A percentile compares a stretch with the other conserved stretches of the same genome.
Conservation (phyloP, 1,140 invertebrate species). For the Chelonus insularis region DNA sequence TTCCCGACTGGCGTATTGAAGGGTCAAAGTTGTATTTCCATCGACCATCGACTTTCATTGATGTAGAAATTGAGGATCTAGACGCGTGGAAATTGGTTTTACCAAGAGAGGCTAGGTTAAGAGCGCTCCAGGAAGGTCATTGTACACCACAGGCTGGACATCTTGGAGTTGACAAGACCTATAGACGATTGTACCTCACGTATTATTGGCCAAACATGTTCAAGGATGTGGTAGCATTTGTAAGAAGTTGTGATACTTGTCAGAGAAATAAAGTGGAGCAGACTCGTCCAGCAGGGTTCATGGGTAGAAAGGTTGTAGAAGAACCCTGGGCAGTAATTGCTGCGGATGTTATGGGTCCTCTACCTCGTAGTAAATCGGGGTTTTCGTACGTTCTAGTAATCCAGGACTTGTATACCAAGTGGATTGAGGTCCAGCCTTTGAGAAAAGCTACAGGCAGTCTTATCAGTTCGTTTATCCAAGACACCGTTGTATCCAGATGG, state of each 20-base stretch:
- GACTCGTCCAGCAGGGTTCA: background rate
- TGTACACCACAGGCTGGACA: background rate
- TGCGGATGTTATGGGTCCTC: constrained; percentile 52
- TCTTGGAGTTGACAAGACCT: background rate
- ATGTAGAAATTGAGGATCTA: background rate
- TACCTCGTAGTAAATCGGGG: constrained; percentile 42
- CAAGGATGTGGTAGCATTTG: background rate
- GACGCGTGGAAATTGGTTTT: background rate
- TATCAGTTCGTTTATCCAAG: constrained; percentile 35
- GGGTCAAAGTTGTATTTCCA: background rate
- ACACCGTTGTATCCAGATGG: constrained; percentile 38
- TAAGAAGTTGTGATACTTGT: background rate
- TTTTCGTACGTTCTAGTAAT: constrained; percentile 49
- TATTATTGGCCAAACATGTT: background rate
- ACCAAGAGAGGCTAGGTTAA: too few relatives aligned
- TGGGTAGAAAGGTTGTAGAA: constrained; percentile 28
- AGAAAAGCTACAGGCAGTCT: constrained; percentile 34
- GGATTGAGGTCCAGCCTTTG: constrained; percentile 31
- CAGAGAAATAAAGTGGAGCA: background rate
- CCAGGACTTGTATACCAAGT: constrained; percentile 50
- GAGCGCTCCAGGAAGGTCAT: background rate
- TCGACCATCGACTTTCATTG: background rate
- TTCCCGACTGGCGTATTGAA: constrained; percentile 4
- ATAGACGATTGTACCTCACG: background rate
- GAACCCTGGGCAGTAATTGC: constrained; percentile 47